Evolutionary conservation across 2,888 invertebrate genomes (phyloP).

Genomic region (Drosophila eohydei): DNA sequence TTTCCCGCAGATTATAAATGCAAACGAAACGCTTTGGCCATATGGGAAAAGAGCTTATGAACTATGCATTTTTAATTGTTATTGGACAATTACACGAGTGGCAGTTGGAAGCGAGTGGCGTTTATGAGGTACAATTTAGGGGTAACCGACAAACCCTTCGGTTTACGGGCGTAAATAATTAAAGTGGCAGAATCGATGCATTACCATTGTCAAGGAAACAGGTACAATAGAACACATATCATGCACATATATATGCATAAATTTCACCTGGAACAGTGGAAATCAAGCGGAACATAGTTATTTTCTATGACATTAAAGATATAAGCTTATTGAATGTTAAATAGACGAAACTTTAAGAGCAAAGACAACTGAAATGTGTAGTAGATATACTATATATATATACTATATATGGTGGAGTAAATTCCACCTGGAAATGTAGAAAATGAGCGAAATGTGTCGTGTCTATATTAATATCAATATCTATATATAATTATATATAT

Average conservation of each 20-base stretch:
- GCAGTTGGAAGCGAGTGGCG: no score
- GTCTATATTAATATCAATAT: background rate
- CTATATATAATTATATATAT: background rate
- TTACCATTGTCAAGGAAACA: background rate
- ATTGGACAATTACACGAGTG: background rate
- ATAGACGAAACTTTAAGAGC: background rate
- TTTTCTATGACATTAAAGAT: no score
- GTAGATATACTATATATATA: background rate
- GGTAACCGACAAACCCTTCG: background rate
- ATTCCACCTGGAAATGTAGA: background rate
- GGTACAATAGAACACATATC: background rate
- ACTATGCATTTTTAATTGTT: constrained; percentile 7
- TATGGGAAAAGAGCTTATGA: constrained; percentile 3
- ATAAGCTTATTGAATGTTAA: background rate
- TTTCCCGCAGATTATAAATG: background rate
- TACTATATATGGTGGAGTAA: no score
- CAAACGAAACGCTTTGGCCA: background rate
- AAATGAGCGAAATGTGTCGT: background rate
- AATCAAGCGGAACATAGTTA: background rate
- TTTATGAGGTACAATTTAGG: no score
- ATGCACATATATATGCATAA: background rate
- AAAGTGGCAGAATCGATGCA: constrained; percentile 11
- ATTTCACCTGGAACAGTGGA: background rate
- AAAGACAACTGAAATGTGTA: background rate
- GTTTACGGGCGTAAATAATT: constrained; percentile 3